These are phyloP conservation scores for Napeogenes sylphis DNA, from an alignment of 2,888 invertebrate genomes.

Conservation along the genomic window DNA sequence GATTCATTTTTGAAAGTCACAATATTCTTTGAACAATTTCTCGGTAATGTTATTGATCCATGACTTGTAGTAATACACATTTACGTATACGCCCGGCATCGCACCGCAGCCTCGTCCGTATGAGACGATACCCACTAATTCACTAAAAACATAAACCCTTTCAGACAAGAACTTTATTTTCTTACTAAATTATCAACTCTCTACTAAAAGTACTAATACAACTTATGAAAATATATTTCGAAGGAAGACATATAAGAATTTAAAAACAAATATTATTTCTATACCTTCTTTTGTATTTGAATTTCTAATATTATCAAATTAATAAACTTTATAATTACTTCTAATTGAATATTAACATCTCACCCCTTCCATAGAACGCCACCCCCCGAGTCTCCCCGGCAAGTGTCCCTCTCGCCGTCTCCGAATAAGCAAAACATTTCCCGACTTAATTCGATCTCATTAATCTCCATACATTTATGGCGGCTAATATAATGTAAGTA, in stretches of 20 bases:
- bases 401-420: conserved; percentile 41
- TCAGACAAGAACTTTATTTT: too few species aligned
- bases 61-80: conserved; percentile 34
- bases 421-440: conserved; percentile 47
- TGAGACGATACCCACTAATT: conserved; percentile 43
- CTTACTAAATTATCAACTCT: too few species aligned
- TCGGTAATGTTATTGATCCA: conserved; percentile 37
- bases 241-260: too few species aligned
- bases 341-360: conserved; percentile 1
- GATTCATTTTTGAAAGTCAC: conserved; percentile 33
- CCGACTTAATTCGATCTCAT: conserved; percentile 29
- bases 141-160: conserved; percentile 27
- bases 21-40: conserved; percentile 34
- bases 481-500: conserved; percentile 34
- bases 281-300: too few species aligned
- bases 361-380: conserved; percentile 44
- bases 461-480: conserved; percentile 33
- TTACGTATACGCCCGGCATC: conserved; percentile 40
- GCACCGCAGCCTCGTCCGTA: conserved; percentile 39
- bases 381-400: conserved; percentile 46
- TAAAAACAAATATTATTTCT: too few species aligned
- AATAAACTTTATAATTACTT: too few species aligned
- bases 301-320: too few species aligned
- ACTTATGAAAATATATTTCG: too few species aligned
- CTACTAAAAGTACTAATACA: too few species aligned